Percentiles rank a stretch among this genome's conserved stretches.
Conservation (phyloP, 1,140 invertebrate genomes). For the Tetranychus urticae region DNA sequence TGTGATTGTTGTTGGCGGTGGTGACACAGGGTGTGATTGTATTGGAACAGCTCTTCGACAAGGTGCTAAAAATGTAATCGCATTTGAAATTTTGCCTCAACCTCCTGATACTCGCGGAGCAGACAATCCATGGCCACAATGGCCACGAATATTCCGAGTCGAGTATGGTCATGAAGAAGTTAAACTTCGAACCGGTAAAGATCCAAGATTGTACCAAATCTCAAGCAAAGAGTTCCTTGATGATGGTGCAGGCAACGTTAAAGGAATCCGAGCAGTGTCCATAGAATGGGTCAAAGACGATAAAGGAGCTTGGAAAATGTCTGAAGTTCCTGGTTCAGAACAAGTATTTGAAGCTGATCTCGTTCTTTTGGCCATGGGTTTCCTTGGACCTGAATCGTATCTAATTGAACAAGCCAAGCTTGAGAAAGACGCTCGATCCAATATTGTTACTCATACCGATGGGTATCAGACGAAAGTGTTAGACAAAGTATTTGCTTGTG, state of each 20-base stretch:
- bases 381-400: constrained; percentile 80
- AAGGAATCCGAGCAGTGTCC: constrained; percentile 62
- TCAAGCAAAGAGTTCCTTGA: constrained; percentile 82
- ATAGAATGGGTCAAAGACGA: constrained; percentile 78
- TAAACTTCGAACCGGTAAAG: constrained; percentile 62
- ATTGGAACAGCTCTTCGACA: constrained; percentile 90
- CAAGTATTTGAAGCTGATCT: constrained; percentile 47
- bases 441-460: constrained; percentile 52
- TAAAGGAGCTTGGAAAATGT: constrained; percentile 81
- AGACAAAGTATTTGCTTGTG: constrained; percentile 76
- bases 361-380: constrained; percentile 92
- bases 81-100: constrained; percentile 89
- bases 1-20: constrained; percentile 90
- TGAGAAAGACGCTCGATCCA: constrained; percentile 66
- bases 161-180: constrained; percentile 99
- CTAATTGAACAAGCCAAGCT: constrained; percentile 60
- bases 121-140: constrained; percentile 96
- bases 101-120: constrained; percentile 48
- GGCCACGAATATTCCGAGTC: constrained; percentile 80
- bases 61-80: constrained; percentile 82
- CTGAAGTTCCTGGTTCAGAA: constrained; percentile 55
- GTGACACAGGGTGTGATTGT: constrained; percentile 98
- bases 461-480: constrained; percentile 52
- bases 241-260: constrained; percentile 66
- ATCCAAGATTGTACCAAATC: constrained; percentile 78